Percentiles rank a stretch among this genome's conserved stretches.
Evolutionary conservation across 2,888 invertebrate genomes (phyloP).

Genomic region (Campoletis raptor): DNA sequence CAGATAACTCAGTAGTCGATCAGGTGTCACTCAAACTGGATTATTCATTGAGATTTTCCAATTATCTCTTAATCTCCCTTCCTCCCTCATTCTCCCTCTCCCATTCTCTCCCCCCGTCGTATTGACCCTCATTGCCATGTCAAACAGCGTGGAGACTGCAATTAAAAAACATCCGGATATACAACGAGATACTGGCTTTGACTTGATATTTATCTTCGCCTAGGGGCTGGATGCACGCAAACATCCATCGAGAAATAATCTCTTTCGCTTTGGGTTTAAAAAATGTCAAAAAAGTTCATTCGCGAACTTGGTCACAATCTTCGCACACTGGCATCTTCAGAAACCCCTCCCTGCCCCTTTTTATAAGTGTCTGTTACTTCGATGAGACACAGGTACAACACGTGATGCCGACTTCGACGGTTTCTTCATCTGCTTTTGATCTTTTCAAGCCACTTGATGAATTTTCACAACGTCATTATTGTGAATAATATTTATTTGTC

Average conservation of each 20-base stretch:
- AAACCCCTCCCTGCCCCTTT: not conserved
- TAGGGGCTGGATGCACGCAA: slow-evolving; percentile 18
- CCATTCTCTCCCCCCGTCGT: slow-evolving; percentile 48
- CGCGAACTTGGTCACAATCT: slow-evolving; percentile 13
- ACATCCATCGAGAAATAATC: slow-evolving; percentile 18
- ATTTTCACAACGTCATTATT: slow-evolving; percentile 4
- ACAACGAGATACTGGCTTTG: slow-evolving; percentile 76
- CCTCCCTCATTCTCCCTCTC: slow-evolving; percentile 65
- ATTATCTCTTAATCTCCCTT: slow-evolving; percentile 55
- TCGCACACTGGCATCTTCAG: slow-evolving; percentile 5
- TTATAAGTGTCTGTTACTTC: not conserved
- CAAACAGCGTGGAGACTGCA: slow-evolving; percentile 82
- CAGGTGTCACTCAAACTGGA: slow-evolving; percentile 39
- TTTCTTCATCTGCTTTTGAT: slow-evolving; percentile 10
- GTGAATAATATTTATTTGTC: not conserved
- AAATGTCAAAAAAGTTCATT: slow-evolving; percentile 32
- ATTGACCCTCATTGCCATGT: slow-evolving; percentile 78
- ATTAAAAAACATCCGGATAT: slow-evolving; percentile 83
- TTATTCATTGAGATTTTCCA: slow-evolving; percentile 33
- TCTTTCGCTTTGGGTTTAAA: slow-evolving; percentile 19
- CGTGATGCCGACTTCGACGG: not conserved
- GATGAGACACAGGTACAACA: not conserved
- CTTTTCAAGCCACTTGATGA: slow-evolving; percentile 49
- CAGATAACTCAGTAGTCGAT: slow-evolving; percentile 56
- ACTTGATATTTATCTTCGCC: slow-evolving; percentile 57